These are phyloP conservation scores for Rotaria socialis DNA, from an alignment of 2,888 invertebrate genomes.

Conservation along the genomic window DNA sequence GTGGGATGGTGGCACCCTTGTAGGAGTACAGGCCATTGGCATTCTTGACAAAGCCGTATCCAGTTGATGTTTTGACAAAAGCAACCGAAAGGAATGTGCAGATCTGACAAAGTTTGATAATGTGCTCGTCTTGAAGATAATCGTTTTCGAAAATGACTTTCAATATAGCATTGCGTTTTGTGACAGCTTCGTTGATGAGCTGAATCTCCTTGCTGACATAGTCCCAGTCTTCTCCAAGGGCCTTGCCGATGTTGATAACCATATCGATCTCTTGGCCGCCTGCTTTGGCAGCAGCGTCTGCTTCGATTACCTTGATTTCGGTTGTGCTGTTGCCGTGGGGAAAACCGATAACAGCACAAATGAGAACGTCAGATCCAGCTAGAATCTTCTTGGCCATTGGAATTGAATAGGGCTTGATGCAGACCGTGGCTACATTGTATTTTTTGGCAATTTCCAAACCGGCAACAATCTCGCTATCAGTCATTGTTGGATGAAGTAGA, in stretches of 20 bases:
- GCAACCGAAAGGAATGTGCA: not conserved
- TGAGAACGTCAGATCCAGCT: not conserved
- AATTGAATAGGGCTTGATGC: not conserved
- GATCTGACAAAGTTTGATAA: not conserved
- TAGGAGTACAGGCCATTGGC: not conserved
- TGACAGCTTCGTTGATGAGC: not conserved
- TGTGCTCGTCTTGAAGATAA: not conserved
- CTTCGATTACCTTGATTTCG: constrained; percentile 14
- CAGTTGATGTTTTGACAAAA: constrained; percentile 8
- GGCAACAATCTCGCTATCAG: not conserved
- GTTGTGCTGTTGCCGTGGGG: not conserved
- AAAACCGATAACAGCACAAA: not conserved
- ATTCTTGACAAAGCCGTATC: not conserved
- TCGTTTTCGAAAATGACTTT: constrained; percentile 8
- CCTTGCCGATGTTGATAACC: constrained; percentile 14
- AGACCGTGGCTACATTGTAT: not conserved
- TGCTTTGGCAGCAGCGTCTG: not conserved
- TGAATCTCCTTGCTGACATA: constrained; percentile 1
- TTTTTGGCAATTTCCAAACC: not conserved
- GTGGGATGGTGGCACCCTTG: not conserved
- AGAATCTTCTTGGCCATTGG: not conserved
- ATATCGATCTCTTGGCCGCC: constrained; percentile 1
- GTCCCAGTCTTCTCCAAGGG: not conserved
- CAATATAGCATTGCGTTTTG: not conserved
- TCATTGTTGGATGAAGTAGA: constrained; percentile 5